Conservation (phyloP, 2,888 invertebrate species). For the Hermaeophaga mercurialis region DNA sequence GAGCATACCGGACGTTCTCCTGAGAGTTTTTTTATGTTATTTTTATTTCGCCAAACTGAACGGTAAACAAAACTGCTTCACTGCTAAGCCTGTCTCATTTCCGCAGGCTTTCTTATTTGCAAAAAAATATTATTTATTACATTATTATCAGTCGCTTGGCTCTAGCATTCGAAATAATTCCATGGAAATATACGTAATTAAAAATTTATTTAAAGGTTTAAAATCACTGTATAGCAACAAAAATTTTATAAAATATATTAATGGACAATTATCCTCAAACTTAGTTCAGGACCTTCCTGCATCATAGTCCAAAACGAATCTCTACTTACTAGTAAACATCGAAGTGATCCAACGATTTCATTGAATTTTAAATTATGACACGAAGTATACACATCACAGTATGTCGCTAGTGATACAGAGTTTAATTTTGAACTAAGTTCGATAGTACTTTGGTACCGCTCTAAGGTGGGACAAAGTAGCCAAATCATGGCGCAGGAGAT, state of each 20-base stretch:
- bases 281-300: constrained; percentile 47
- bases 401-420: constrained; percentile 46
- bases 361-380: constrained; percentile 44
- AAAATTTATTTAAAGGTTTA: background rate
- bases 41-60: too few species aligned
- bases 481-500: constrained; percentile 48
- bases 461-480: constrained; percentile 51
- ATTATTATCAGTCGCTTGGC: too few species aligned
- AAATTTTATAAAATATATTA: constrained; percentile 39
- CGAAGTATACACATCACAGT: constrained; percentile 46
- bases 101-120: too few species aligned
- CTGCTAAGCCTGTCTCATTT: too few species aligned
- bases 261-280: constrained; percentile 51
- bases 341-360: constrained; percentile 44
- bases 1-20: too few species aligned
- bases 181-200: too few species aligned
- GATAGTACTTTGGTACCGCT: constrained; percentile 48
- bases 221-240: constrained; percentile 7
- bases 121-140: too few species aligned
- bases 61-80: too few species aligned
- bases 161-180: too few species aligned
- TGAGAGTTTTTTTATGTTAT: too few species aligned
- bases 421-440: constrained; percentile 51
- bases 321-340: constrained; percentile 49
- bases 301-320: constrained; percentile 48